Conservation (phyloP, 2,113 vertebrate species). For the Tragulus kanchil region DNA sequence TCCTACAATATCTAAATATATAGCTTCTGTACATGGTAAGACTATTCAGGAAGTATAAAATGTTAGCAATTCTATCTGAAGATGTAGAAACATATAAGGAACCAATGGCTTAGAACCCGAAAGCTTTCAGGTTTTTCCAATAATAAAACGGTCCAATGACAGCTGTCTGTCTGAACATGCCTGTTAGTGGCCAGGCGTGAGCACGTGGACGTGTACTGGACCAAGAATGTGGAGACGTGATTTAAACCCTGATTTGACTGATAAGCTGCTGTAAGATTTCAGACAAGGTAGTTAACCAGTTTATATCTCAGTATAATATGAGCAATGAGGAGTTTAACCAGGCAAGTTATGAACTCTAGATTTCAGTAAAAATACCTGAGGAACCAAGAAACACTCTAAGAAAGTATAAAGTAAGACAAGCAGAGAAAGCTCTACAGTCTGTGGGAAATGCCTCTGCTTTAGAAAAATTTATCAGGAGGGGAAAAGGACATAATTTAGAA, state of each 20-base stretch:
- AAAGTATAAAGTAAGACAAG: background rate
- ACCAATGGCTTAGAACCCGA: background rate
- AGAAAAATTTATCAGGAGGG: background rate
- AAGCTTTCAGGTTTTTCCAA: background rate
- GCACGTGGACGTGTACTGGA: background rate
- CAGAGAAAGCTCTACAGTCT: background rate
- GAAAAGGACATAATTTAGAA: slow-evolving; percentile 48
- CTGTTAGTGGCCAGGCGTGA: background rate
- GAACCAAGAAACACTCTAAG: slow-evolving; percentile 11
- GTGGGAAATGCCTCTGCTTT: background rate
- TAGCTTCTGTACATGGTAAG: background rate
- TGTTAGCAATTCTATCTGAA: slow-evolving; percentile 32
- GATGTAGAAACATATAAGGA: slow-evolving; percentile 13
- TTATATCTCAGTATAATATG: background rate
- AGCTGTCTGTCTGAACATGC: too few species aligned
- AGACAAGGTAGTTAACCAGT: slow-evolving; percentile 21
- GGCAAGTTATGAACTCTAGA: slow-evolving; percentile 26
- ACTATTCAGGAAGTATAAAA: slow-evolving; percentile 27
- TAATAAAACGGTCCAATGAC: slow-evolving; percentile 9
- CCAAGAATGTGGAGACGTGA: background rate
- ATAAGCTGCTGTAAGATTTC: background rate
- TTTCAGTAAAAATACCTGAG: background rate
- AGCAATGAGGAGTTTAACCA: background rate
- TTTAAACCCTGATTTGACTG: background rate
- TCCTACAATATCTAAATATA: slow-evolving; percentile 2